Conservation (phyloP, 2,797 vertebrate species). For the Phoebastria nigripes region DNA sequence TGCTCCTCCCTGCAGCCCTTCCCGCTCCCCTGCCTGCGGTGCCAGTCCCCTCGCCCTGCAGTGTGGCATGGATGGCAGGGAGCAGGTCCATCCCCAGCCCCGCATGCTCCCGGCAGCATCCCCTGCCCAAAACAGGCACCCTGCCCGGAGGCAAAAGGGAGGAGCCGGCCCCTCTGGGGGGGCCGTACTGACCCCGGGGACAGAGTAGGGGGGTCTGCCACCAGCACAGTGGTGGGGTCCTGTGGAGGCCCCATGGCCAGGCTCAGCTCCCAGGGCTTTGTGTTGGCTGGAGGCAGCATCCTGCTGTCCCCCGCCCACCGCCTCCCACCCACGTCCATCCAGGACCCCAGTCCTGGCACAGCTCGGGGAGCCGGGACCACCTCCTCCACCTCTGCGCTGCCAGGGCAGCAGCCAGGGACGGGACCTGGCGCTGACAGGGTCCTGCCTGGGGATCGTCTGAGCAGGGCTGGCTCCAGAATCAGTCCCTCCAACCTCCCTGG, state of each 20-base stretch:
- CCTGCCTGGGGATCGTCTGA: neutral
- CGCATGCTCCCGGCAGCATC: neutral
- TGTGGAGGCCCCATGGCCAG: neutral
- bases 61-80: no score
- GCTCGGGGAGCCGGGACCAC: neutral
- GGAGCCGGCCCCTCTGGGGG: no score
- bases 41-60: neutral
- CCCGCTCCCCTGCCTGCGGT: neutral
- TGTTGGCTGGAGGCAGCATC: neutral
- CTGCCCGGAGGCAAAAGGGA: neutral
- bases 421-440: rapidly evolving
- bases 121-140: neutral
- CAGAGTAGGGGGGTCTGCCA: neutral
- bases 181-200: neutral
- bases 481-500: no score
- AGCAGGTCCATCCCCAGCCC: neutral
- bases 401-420: neutral
- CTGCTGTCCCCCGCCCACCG: neutral
- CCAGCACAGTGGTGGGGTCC: no score
- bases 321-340: neutral
- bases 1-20: neutral
- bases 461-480: neutral
- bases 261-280: neutral
- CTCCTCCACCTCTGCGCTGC: neutral
- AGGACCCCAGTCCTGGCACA: neutral